Evolutionary conservation across 2,888 invertebrate genomes (phyloP), one percentile per base, ranked within the genome.

Genomic region (Aphrophora alni): DNA sequence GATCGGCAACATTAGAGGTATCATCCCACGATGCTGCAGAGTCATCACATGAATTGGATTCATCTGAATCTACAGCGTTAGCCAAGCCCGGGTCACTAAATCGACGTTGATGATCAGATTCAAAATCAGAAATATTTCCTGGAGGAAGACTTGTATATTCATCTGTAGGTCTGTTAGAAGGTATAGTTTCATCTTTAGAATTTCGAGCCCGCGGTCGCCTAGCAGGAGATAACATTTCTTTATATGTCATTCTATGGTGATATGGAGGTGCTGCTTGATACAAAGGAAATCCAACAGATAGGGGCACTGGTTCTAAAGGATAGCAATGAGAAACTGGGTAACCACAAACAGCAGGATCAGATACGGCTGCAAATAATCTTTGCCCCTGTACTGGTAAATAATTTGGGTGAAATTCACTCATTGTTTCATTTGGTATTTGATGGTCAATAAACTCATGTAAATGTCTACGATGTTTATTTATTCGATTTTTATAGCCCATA

Each of bases 311-410:
- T 21, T 81, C 81, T 44, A 78, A 73, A 28, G 81, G 44, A 26
- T 74, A 81, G 17, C 78, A 70, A 25, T 78, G 69, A 38, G 81
- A 76, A 14, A 81, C 28, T 21, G 88, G 87, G 80, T 89, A 89
- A 70, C 87, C 87, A 75, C 89, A 89, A 38, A 89, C 88, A 70
- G 88, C 87, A 0, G 89, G 89, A 82, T 89, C 89, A 0, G 89
- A 89, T 79, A 89, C 86, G 72, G 91, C 89, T 75, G 89, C 88
- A 83, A 91, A 90, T 76, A 91, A 88, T 81, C 90, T 90, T 78
- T 90, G 89, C 33, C 76, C 76, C n/a, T 76, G 73, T 1, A 74
- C 17, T 38, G 80, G 75, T 70, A 81, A 26, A 24, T 73, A 81
- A 44, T 75, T 73, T 33, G 74, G 69, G 28, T 76, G 51, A 28